Evolutionary conservation across 53 echinoderm and acorn worm genomes (phyloP).

Genomic region (Temnopleurus reevesii): DNA sequence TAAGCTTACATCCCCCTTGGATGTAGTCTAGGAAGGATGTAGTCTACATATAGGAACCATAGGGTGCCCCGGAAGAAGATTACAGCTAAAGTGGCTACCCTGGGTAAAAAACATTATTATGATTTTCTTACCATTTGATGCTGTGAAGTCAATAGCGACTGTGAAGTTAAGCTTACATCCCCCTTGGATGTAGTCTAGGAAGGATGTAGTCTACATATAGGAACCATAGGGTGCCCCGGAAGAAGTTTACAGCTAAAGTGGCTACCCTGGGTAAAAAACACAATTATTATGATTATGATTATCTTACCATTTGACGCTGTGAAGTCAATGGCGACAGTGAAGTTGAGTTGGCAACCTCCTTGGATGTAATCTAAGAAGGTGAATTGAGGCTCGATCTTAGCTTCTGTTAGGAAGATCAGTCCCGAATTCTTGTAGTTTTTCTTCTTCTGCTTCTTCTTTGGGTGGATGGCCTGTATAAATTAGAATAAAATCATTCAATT

Average conservation of each 20-base stretch:
- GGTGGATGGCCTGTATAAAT: slow-evolving; percentile 78
- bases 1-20: no score
- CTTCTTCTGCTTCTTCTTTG: slow-evolving; percentile 87
- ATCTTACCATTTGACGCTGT: slow-evolving; percentile 92
- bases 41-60: no score
- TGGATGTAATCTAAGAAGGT: slow-evolving; percentile 91
- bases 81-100: neutral
- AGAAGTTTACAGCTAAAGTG: no score
- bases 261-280: no score
- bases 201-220: no score
- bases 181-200: no score
- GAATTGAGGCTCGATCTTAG: slow-evolving; percentile 70
- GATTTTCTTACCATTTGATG: slow-evolving; percentile 91
- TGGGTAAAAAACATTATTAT: no score
- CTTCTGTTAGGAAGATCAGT: slow-evolving; percentile 63
- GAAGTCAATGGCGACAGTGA: slow-evolving; percentile 90
- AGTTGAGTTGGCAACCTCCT: slow-evolving; percentile 83
- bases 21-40: neutral
- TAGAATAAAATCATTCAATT: no score
- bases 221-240: no score
- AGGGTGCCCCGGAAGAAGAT: no score
- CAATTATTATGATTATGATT: no score
- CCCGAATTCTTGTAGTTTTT: slow-evolving; percentile 87
- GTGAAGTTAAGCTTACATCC: no score
- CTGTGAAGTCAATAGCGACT: slow-evolving; percentile 90